Percentiles rank a stretch among this genome's conserved stretches.
phyloP scores from a whole-genome alignment of 2,113 vertebrate species.

The Barnardius zonarius region DNA sequence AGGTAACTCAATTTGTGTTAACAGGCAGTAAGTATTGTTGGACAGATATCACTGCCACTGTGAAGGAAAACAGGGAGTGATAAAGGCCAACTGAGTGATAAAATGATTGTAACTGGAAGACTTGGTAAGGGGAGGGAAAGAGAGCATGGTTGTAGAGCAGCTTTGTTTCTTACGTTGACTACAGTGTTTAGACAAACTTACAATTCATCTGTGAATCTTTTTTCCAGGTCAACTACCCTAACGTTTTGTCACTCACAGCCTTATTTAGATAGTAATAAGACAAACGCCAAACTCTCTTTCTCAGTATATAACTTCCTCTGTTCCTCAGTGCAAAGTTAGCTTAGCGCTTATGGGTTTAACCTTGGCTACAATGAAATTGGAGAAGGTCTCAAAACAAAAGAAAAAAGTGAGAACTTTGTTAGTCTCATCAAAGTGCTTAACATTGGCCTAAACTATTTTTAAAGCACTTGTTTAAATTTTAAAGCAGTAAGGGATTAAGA shows the following conservation, averaged over 20 bases:
- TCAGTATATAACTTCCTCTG: neutral
- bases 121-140: neutral
- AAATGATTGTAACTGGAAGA: neutral
- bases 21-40: neutral
- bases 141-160: neutral
- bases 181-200: neutral
- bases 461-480: conserved; percentile 57
- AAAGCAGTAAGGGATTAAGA: conserved; percentile 49
- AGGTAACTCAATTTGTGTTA: neutral
- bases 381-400: neutral
- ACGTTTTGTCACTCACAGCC: neutral
- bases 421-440: neutral
- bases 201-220: neutral
- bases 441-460: conserved; percentile 38
- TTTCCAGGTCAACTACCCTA: neutral
- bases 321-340: neutral
- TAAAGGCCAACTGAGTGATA: neutral
- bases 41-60: neutral
- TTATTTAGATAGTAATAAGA: neutral
- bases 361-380: neutral
- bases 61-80: neutral
- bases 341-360: neutral
- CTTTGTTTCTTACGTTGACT: neutral
- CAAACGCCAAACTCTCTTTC: neutral
- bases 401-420: neutral